Base-by-base conservation (phyloP, 2,888 invertebrate species). In the Dascillus cervinus region DNA sequence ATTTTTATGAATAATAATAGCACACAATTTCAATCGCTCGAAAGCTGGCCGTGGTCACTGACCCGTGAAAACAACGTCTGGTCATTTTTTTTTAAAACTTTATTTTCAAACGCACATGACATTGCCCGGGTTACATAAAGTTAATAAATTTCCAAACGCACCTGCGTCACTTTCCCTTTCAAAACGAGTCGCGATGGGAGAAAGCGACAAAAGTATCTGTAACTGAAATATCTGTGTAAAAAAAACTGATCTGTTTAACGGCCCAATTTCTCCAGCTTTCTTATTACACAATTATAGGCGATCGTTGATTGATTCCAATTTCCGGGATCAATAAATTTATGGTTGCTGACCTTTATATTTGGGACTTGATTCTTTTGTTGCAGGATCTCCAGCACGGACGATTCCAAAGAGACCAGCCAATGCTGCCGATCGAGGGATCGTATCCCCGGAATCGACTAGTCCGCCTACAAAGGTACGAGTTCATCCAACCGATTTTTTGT, bases 381-480 rank as follows among this genome's bases (percentile, higher is more conserved):
- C 54, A 73, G 73, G 69, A 31, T 70, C 72, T 13, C 67, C 70
- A 3, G 64, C 66, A 34, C 64, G 70, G 42, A 51, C 65, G 28
- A 64, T 68, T 12, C 55, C 67, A 33, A 72, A 67, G 53, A 64
- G 72, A 60, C 62, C 71, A 41, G 53, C 66, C 46, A 53, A 66
- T 50, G 47, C 63, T 46, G 48, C 67, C 44, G 60, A 68, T 48
- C 52, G 60, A 34, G 56, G 60, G 49, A 52, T 67, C 47, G 60
- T 67, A 50, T 62, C 69, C 50, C 58, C 68, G 46, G 56, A 64
- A 49, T 63, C 65, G 15, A 55, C 64, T 32, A 65, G 64, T 47
- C 64, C 67, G 23, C 63, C 65, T 22, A 51, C 64, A 44, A 72
- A 72, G 69, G 73, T 72, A 67, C 52, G 26, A 17, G 4, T 38